Conservation (phyloP, 1,140 invertebrate species). For the Nylanderia fulva region DNA sequence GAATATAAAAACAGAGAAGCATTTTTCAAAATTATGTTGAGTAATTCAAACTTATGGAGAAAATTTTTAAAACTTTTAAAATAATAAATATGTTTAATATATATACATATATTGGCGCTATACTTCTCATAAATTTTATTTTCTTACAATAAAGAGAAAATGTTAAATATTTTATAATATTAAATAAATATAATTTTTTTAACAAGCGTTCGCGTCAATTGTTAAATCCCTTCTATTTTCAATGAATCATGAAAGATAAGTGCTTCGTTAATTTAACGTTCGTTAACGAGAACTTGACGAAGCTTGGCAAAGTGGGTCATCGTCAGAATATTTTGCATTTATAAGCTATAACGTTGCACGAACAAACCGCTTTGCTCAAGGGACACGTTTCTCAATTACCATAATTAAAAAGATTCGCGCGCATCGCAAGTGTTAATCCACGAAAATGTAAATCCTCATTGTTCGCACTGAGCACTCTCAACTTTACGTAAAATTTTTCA, state of each 20-base stretch:
- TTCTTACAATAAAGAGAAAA: background rate
- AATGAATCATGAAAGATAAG: slow-evolving; percentile 25
- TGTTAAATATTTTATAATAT: background rate
- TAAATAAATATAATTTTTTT: slow-evolving; percentile 15
- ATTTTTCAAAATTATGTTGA: background rate
- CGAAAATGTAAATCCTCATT: slow-evolving; percentile 46
- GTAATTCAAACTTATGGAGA: background rate
- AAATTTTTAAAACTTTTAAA: background rate
- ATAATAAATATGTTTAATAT: background rate
- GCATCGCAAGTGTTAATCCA: slow-evolving; percentile 45
- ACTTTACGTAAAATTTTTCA: slow-evolving; percentile 10
- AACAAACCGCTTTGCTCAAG: slow-evolving; percentile 31
- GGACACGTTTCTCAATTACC: slow-evolving; percentile 53
- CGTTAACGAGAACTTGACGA: slow-evolving; percentile 28
- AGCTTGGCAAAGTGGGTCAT: slow-evolving; percentile 14
- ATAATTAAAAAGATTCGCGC: slow-evolving; percentile 57
- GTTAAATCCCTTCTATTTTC: slow-evolving; percentile 16
- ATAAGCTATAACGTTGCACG: slow-evolving; percentile 35
- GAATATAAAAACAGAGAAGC: background rate
- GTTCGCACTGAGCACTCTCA: background rate
- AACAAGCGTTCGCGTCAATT: background rate
- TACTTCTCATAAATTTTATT: background rate
- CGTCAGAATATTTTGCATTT: slow-evolving; percentile 51
- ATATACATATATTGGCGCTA: too few relatives aligned
- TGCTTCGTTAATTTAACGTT: slow-evolving; percentile 41